Conservation (phyloP, 2,113 vertebrate species). For the Myotis davidii region DNA sequence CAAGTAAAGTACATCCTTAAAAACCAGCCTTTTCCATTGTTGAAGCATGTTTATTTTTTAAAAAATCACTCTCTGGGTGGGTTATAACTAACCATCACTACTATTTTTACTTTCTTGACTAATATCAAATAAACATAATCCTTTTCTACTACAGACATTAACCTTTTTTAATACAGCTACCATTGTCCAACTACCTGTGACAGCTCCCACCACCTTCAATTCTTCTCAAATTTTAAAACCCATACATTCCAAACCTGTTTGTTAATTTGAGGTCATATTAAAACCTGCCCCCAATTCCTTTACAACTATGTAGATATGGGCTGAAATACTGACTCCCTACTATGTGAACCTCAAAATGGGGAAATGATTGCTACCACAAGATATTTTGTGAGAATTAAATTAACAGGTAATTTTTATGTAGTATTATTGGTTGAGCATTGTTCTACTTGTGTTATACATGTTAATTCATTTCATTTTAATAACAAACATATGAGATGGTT, state of each 20-base stretch:
- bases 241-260: not conserved
- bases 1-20: not conserved
- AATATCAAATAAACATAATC: conserved; percentile 2
- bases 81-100: conserved; percentile 2
- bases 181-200: not conserved
- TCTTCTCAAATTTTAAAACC: not conserved
- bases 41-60: conserved; percentile 19
- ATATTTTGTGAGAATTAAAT: conserved; percentile 26
- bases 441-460: not conserved
- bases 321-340: not conserved
- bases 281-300: not conserved
- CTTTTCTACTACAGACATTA: not conserved
- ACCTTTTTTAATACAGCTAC: not conserved
- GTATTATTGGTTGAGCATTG: not conserved
- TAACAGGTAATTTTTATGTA: not conserved
- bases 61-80: not conserved
- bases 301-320: not conserved
- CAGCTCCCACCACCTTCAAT: not conserved
- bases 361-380: not conserved
- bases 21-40: not conserved
- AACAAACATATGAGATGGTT: not conserved
- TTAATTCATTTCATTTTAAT: conserved; percentile 1
- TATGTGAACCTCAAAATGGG: not conserved
- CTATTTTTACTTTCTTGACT: not conserved
- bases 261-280: not conserved